Conservation (phyloP, 2,797 vertebrate genomes). For the Chiloscyllium punctatum region DNA sequence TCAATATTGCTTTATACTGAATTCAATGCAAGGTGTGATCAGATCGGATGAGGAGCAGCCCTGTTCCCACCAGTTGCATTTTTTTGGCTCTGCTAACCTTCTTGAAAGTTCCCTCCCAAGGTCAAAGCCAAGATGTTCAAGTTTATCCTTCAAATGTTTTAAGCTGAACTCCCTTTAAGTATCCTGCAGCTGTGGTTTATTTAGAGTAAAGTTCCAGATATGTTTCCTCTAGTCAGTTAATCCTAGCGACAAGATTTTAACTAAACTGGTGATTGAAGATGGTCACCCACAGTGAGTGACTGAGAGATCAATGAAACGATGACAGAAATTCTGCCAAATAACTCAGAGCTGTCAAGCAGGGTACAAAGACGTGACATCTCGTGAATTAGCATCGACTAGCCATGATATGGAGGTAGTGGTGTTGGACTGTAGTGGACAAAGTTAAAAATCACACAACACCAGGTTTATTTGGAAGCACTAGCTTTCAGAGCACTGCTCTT, state of each 20-base stretch:
- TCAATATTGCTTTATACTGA: background rate
- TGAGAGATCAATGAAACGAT: background rate
- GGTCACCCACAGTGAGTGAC: background rate
- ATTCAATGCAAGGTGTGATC: background rate
- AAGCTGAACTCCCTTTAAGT: background rate
- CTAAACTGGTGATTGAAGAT: background rate
- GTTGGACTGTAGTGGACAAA: no score
- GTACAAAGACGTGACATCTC: background rate
- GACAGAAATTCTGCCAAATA: background rate
- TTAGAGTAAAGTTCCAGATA: background rate
- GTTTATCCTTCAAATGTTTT: background rate
- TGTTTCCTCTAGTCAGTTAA: background rate
- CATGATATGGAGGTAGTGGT: background rate
- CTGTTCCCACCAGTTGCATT: background rate
- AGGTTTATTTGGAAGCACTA: no score
- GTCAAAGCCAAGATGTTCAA: background rate
- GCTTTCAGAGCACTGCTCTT: no score
- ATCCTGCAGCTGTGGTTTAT: background rate
- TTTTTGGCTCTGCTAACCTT: background rate
- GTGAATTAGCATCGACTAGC: background rate
- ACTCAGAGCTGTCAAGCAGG: background rate
- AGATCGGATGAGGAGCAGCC: background rate
- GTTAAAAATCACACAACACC: no score
- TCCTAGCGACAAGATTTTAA: background rate
- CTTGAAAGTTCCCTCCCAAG: background rate